A percentile compares a stretch with the other conserved stretches of the same genome.
phyloP scores from a whole-genome alignment of 2,113 vertebrate genomes.

The Pontoporia blainvillei region DNA sequence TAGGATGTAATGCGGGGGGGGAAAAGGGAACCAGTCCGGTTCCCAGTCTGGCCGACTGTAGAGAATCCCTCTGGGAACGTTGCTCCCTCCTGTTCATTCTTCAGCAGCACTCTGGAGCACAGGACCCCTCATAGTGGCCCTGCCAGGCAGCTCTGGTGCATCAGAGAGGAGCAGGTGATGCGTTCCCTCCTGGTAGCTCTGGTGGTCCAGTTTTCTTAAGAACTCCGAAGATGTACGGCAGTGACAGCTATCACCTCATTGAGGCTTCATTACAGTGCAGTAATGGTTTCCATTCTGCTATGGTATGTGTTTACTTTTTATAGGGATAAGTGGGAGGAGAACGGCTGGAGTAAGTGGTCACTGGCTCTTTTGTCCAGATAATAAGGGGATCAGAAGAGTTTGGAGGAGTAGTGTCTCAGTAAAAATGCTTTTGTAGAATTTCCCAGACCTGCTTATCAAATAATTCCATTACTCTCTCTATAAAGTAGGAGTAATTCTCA shows the following conservation, averaged over 20 bases:
- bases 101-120: too few species aligned
- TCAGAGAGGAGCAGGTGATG: neutral
- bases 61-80: neutral
- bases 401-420: neutral
- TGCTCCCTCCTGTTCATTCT: neutral
- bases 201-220: neutral
- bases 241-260: neutral
- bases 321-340: neutral
- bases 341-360: neutral
- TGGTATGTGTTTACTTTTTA: constrained; percentile 35
- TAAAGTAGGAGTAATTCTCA: neutral
- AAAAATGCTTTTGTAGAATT: neutral
- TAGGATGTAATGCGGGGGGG: neutral
- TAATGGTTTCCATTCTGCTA: neutral
- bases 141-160: neutral
- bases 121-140: neutral
- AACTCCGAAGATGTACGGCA: neutral
- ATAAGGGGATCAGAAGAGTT: neutral
- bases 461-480: neutral
- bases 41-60: neutral
- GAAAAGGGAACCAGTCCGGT: neutral
- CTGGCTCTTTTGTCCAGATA: neutral
- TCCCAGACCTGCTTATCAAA: neutral
- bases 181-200: neutral
- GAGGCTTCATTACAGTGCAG: neutral